Evolutionary conservation across 2,113 vertebrate genomes (phyloP).

Genomic region (Trochalopteron elliotii): DNA sequence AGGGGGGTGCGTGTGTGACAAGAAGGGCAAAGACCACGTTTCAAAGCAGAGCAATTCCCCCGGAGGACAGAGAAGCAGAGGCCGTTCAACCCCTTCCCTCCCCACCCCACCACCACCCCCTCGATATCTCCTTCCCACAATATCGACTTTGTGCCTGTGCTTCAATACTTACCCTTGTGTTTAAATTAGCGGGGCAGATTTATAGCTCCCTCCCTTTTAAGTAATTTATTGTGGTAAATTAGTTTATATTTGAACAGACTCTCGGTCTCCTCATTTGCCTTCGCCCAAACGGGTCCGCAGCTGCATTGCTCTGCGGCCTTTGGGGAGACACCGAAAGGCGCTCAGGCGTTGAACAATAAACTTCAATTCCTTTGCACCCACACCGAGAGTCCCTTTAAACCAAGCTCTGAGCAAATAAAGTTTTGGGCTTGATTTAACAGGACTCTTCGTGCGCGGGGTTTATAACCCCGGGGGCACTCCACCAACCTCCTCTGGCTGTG

Average conservation of each 20-base stretch:
- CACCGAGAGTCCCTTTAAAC: neutral
- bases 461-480: neutral
- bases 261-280: slow-evolving; percentile 49
- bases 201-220: slow-evolving; percentile 62
- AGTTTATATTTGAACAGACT: slow-evolving; percentile 63
- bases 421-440: neutral
- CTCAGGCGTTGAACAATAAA: slow-evolving; percentile 57
- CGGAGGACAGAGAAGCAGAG: neutral
- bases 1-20: neutral
- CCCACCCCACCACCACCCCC: neutral
- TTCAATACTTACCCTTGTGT: slow-evolving; percentile 52
- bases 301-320: slow-evolving; percentile 9
- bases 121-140: slow-evolving; percentile 1
- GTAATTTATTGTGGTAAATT: slow-evolving; percentile 74
- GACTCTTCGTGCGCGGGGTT: neutral
- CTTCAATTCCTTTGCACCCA: neutral
- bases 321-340: neutral
- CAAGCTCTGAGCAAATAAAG: neutral
- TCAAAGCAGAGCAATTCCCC: neutral
- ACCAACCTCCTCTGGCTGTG: neutral
- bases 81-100: neutral
- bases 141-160: slow-evolving; percentile 49
- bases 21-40: neutral
- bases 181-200: slow-evolving; percentile 69
- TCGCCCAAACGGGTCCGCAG: slow-evolving; percentile 43